Percentiles rank a stretch among this genome's conserved stretches.
phyloP scores from a whole-genome alignment of 2,797 vertebrate species.

The Cyprinodon diabolis region DNA sequence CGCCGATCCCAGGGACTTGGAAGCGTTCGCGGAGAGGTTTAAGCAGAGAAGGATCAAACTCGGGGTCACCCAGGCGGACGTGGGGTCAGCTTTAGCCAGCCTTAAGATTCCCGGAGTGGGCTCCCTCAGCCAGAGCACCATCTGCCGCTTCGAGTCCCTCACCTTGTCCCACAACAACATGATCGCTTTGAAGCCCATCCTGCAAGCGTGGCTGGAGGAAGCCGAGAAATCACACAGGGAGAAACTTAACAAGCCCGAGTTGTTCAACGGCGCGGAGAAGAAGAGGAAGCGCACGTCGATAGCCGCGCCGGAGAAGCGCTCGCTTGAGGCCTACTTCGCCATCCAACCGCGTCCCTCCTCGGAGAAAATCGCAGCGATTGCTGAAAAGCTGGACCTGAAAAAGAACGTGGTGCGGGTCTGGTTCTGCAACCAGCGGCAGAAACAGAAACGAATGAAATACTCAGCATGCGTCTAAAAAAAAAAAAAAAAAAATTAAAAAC shows the following conservation, averaged over 20 bases:
- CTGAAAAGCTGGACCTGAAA: conserved; percentile 97
- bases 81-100: conserved; percentile 93
- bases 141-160: conserved; percentile 93
- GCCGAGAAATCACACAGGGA: conserved; percentile 96
- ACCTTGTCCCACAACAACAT: conserved; percentile 95
- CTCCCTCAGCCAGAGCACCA: conserved; percentile 94
- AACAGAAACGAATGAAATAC: conserved; percentile 99
- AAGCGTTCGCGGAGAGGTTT: conserved; percentile 97
- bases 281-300: conserved; percentile 97
- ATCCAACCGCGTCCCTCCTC: conserved; percentile 96
- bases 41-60: conserved; percentile 98
- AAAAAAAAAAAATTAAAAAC: conserved; percentile 24
- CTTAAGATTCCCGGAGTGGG: conserved; percentile 94
- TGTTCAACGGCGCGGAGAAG: conserved; percentile 95
- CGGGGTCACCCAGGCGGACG: conserved; percentile 96
- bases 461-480: conserved; percentile 89
- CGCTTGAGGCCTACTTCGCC: conserved; percentile 95
- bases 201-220: conserved; percentile 97
- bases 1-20: conserved; percentile 95
- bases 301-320: conserved; percentile 93
- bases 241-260: conserved; percentile 96
- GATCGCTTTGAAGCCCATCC: conserved; percentile 95
- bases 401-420: conserved; percentile 98
- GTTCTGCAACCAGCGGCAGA: conserved; percentile 99
- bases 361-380: conserved; percentile 96